Evolutionary conservation across 2,888 invertebrate genomes (phyloP).

Genomic region (Lobophora halterata): DNA sequence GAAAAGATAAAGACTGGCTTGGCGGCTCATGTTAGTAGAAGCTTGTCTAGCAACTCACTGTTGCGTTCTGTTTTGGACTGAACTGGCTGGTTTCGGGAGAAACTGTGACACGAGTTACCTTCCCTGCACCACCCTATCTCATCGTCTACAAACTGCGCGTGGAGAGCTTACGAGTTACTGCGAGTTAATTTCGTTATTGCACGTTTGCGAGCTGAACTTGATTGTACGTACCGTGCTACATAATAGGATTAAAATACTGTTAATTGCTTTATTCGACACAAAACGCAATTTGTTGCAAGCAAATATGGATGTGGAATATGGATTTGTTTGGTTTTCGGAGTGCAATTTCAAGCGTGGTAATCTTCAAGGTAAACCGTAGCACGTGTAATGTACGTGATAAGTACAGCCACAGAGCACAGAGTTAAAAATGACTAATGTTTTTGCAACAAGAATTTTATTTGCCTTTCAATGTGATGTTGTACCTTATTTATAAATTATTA

Average conservation of each 20-base stretch:
- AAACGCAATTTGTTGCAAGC: slow-evolving; percentile 31
- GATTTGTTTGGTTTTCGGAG: slow-evolving; percentile 17
- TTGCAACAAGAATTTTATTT: slow-evolving; percentile 2
- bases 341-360: slow-evolving; percentile 19
- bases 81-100: slow-evolving; percentile 1
- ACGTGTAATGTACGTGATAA: slow-evolving; percentile 24
- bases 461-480: slow-evolving; percentile 1
- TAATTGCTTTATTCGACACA: slow-evolving; percentile 40
- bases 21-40: too few relatives aligned
- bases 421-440: slow-evolving; percentile 17
- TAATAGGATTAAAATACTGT: slow-evolving; percentile 44
- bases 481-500: too few relatives aligned
- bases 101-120: slow-evolving; percentile 8
- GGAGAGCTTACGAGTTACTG: slow-evolving; percentile 49
- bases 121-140: slow-evolving; percentile 20
- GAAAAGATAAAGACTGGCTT: too few relatives aligned
- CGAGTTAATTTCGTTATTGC: slow-evolving; percentile 54
- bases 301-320: too few relatives aligned
- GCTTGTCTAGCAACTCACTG: too few relatives aligned
- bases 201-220: slow-evolving; percentile 43
- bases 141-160: slow-evolving; percentile 44
- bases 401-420: slow-evolving; percentile 12
- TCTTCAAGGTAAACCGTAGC: slow-evolving; percentile 16
- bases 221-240: slow-evolving; percentile 35
- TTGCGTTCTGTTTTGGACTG: too few relatives aligned